Evolutionary conservation across 1,140 invertebrate species (phyloP).

Genomic region (Argopecten irradians): DNA sequence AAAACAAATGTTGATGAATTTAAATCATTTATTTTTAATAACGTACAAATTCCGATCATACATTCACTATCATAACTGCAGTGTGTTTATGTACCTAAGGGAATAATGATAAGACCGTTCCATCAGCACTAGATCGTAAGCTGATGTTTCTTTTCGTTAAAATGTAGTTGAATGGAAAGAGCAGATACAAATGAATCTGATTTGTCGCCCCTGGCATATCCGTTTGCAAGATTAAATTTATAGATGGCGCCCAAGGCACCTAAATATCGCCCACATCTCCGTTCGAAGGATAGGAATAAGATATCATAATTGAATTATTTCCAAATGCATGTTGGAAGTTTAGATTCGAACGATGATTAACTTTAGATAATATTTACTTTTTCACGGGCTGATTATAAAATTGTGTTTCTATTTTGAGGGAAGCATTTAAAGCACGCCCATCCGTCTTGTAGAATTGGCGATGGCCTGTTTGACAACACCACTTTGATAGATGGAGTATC

Average conservation of each 20-base stretch:
- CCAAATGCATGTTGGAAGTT: neutral
- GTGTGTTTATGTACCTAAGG: neutral
- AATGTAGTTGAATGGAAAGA: neutral
- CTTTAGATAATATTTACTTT: neutral
- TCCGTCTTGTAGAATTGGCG: neutral
- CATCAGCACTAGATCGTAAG: neutral
- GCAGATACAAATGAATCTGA: neutral
- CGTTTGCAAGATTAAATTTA: neutral
- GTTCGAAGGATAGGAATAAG: neutral
- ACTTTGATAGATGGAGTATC: neutral
- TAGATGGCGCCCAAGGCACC: neutral
- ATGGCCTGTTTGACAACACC: neutral
- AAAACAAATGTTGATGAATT: neutral
- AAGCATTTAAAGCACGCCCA: neutral
- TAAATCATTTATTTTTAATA: neutral
- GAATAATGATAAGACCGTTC: neutral
- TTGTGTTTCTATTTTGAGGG: neutral
- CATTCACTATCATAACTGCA: neutral
- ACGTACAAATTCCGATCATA: neutral
- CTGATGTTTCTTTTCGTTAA: neutral
- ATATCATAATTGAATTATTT: conserved; percentile 10
- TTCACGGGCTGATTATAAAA: neutral
- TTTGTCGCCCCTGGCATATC: conserved; percentile 7
- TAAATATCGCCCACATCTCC: neutral
- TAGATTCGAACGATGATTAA: neutral